Evolutionary conservation across 1,140 invertebrate species (phyloP).

Genomic region (Trialeurodes vaporariorum): DNA sequence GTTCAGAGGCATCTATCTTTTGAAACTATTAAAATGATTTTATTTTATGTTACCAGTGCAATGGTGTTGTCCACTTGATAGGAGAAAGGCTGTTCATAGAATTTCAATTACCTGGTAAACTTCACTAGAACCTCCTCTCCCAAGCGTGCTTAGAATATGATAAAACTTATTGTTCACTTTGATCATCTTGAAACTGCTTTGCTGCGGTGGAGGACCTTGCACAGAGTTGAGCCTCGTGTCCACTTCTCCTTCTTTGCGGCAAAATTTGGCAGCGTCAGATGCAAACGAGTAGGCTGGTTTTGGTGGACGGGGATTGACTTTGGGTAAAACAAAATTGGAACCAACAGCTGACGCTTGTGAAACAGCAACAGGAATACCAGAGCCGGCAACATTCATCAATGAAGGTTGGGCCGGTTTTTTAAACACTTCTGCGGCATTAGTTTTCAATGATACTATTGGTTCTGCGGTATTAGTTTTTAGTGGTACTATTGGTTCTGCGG

Average conservation of each 20-base stretch:
- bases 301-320: background rate
- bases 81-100: background rate
- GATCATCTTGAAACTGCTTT: background rate
- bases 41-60: background rate
- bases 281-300: background rate
- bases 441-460: too few species aligned
- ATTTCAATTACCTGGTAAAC: slow-evolving; percentile 24
- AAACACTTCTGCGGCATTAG: too few species aligned
- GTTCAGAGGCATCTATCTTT: too few species aligned
- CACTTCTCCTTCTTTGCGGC: background rate
- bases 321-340: background rate
- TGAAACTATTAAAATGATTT: background rate
- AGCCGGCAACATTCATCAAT: too few species aligned
- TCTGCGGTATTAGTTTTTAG: too few species aligned
- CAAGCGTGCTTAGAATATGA: slow-evolving; percentile 23
- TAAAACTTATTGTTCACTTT: slow-evolving; percentile 23
- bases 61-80: background rate
- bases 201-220: background rate
- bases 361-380: background rate
- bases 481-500: too few species aligned
- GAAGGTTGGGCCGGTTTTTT: too few species aligned
- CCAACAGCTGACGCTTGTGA: background rate
- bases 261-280: background rate
- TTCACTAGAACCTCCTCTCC: slow-evolving; percentile 27
- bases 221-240: background rate